Evolutionary conservation across 2,113 vertebrate genomes (phyloP).

Genomic region (Athene noctua): DNA sequence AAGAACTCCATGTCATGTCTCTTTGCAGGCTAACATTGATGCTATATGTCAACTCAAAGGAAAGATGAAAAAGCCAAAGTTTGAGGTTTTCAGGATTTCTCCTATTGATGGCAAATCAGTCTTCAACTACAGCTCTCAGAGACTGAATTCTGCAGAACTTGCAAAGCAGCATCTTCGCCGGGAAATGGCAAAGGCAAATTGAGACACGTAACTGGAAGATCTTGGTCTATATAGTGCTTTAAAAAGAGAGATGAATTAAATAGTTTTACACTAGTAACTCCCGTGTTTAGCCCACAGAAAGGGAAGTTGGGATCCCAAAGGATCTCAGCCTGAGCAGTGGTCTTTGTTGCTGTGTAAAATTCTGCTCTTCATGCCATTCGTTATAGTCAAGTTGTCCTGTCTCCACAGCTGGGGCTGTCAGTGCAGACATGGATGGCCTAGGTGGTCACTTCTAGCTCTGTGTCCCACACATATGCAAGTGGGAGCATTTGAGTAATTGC

Average conservation of each 20-base stretch:
- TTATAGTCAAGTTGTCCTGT: not conserved
- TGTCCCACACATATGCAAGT: not conserved
- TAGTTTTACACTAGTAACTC: not conserved
- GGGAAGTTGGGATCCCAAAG: not conserved
- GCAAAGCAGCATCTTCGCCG: slow-evolving; percentile 64
- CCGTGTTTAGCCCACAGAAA: not conserved
- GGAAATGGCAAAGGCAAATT: slow-evolving; percentile 76
- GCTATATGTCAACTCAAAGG: slow-evolving; percentile 30
- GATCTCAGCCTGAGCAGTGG: not conserved
- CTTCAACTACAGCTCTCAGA: slow-evolving; percentile 81
- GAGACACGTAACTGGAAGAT: not conserved
- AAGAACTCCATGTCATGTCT: not conserved
- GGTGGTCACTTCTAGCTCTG: not conserved
- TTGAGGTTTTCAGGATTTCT: slow-evolving; percentile 25
- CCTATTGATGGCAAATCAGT: not conserved
- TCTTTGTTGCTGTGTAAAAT: not conserved
- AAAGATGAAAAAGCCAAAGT: not conserved
- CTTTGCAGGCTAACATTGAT: slow-evolving; percentile 73
- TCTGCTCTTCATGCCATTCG: not conserved
- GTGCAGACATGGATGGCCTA: too few species aligned
- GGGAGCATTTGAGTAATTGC: not conserved
- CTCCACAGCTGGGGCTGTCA: not conserved
- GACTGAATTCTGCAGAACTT: slow-evolving; percentile 70
- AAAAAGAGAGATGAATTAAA: not conserved
- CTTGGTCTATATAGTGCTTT: not conserved